Evolutionary conservation across 2,113 vertebrate species (phyloP), one percentile per base, ranked within the genome.

Genomic region (Micronycteris hirsuta): DNA sequence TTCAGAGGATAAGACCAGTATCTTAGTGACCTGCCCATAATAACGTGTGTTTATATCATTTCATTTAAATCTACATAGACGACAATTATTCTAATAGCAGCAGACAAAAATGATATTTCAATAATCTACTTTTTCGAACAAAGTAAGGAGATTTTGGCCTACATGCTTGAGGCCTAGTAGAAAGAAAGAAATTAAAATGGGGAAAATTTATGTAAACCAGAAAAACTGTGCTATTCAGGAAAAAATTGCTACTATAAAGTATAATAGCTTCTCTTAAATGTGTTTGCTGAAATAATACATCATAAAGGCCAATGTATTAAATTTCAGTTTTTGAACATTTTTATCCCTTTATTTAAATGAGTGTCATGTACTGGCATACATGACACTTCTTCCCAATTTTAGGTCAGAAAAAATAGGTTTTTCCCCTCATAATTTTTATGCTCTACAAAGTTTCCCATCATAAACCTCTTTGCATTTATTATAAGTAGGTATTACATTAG

Each of bases 381-480:
- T 73, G 54, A 70, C 54, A 94, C 86, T 45, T 95, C 88, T 97
- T 97, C 92, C 97, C 67, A 97, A 96, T 90, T 97, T 97, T 83
- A 96, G 31, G 70, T 93, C 85, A 97, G 85, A 97, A 97, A 97
- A 97, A 98, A 96, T 74, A 63, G 89, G 65, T 92, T 94, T 94
- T 47, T 41, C 36, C 52, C 86, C 45, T 38, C 0, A 56, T 56
- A 77, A 92, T 97, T 98, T 98, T 97, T 97, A 93, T 92, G 96
- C 93, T 97, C 87, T 98, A 95, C 91, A 96, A 98, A 96, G 93
- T 98, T 93, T 97, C 95, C 87, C 93, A 96, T 97, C 89, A 97
- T 93, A 98, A 98, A 96, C 96, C 95, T 98, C 86, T 97, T 87
- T 97, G 95, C 96, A 97, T 98, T 96, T 98, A 98, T 97, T 98